These are phyloP conservation scores for Hirtodrosophila cameraria DNA, from an alignment of 2,888 invertebrate genomes.

Conservation along the genomic window DNA sequence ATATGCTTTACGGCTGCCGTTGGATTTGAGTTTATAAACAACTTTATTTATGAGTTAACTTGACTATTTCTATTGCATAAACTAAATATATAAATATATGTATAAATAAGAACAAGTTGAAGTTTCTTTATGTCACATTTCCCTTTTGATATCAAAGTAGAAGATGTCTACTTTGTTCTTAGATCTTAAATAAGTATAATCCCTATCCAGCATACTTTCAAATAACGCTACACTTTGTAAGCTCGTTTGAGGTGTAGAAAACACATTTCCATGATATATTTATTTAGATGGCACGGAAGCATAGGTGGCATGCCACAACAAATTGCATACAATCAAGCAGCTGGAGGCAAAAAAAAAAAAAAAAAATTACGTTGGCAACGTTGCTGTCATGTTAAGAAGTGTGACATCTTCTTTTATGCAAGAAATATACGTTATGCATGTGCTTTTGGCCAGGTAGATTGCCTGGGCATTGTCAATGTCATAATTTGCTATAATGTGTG, in stretches of 20 bases:
- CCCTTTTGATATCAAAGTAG: too few relatives aligned
- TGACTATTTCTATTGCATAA: too few relatives aligned
- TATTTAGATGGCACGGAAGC: conserved; percentile 46
- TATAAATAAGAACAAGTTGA: too few relatives aligned
- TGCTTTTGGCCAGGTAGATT: conserved; percentile 56
- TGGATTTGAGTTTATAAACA: conserved; percentile 22
- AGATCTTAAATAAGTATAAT: too few relatives aligned
- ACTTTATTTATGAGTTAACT: conserved; percentile 7
- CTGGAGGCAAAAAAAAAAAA: conserved; percentile 8
- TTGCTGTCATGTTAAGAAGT: conserved; percentile 47
- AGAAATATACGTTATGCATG: conserved; percentile 45
- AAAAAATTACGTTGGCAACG: conserved; percentile 7
- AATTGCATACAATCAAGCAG: conserved; percentile 51
- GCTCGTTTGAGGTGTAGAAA: conserved; percentile 9
- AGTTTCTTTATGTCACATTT: too few relatives aligned
- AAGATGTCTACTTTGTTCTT: too few relatives aligned
- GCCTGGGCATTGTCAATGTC: conserved; percentile 66
- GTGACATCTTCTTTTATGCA: conserved; percentile 51
- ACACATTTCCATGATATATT: conserved; percentile 36
- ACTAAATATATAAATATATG: too few relatives aligned
- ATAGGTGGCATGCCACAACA: conserved; percentile 54
- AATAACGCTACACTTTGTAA: too few relatives aligned
- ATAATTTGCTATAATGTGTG: conserved; percentile 73
- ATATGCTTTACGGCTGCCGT: conserved; percentile 15
- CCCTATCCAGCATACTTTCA: too few relatives aligned